Evolutionary conservation across 2,888 invertebrate species (phyloP).

Genomic region (Coremacera marginata): DNA sequence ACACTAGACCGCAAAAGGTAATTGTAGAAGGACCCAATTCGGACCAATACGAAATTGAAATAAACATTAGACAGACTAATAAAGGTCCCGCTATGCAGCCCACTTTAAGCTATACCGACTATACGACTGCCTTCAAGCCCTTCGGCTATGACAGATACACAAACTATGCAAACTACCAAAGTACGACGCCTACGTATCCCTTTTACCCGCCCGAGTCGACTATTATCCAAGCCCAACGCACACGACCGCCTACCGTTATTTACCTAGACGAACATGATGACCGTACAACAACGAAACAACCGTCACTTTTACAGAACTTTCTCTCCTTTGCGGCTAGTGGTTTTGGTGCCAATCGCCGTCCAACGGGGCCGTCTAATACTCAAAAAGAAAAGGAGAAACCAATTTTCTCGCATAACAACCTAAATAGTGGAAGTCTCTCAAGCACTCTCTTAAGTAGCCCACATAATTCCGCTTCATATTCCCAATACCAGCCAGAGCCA

Average conservation of each 20-base stretch:
- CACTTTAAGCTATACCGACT: slow-evolving; percentile 47
- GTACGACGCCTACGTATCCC: slow-evolving; percentile 48
- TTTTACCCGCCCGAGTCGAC: slow-evolving; percentile 49
- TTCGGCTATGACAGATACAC: slow-evolving; percentile 56
- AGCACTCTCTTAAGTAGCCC: slow-evolving; percentile 49
- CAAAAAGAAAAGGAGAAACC: slow-evolving; percentile 26
- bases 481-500: slow-evolving; percentile 5
- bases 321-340: slow-evolving; percentile 58
- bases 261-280: slow-evolving; percentile 64
- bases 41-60: slow-evolving; percentile 68
- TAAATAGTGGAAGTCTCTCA: neutral
- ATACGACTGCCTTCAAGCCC: slow-evolving; percentile 56
- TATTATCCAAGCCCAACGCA: slow-evolving; percentile 50
- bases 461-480: slow-evolving; percentile 47
- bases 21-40: slow-evolving; percentile 60
- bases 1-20: slow-evolving; percentile 62
- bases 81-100: slow-evolving; percentile 50
- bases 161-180: slow-evolving; percentile 48
- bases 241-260: slow-evolving; percentile 67
- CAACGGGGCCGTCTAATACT: neutral
- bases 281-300: slow-evolving; percentile 54
- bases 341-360: slow-evolving; percentile 31
- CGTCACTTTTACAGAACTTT: slow-evolving; percentile 63
- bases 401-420: neutral
- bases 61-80: slow-evolving; percentile 67